These are phyloP conservation scores for Caenorhabditis wallacei DNA, from an alignment of 2,888 invertebrate genomes.

Conservation along the genomic window DNA sequence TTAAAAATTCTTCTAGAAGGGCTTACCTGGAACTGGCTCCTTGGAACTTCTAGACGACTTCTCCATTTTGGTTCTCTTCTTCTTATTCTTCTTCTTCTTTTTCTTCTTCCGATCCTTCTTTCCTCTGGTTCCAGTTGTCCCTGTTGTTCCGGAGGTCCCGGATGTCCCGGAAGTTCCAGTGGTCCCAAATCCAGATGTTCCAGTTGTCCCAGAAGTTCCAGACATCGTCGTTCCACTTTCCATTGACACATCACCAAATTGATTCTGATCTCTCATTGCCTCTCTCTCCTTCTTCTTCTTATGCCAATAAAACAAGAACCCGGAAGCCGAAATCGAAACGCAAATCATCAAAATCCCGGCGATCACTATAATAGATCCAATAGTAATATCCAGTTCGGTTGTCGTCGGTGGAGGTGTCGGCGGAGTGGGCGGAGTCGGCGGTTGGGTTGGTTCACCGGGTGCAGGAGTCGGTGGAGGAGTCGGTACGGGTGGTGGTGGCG, in stretches of 20 bases:
- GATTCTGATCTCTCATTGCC: not conserved
- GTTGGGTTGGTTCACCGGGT: not conserved
- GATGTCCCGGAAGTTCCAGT: constrained; percentile 1
- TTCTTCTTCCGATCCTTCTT: constrained; percentile 22
- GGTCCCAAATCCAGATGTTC: constrained; percentile 8
- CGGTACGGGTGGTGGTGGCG: not conserved
- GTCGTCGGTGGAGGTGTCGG: constrained; percentile 7
- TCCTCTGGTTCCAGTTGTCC: constrained; percentile 7
- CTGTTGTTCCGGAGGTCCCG: not conserved
- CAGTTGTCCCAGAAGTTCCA: constrained; percentile 12
- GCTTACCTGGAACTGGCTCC: not conserved
- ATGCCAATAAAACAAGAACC: not conserved
- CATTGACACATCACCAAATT: not conserved
- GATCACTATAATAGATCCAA: not conserved
- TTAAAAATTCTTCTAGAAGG: too few species aligned
- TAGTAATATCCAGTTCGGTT: not conserved
- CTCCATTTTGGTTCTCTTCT: not conserved
- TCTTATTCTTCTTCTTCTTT: constrained; percentile 7
- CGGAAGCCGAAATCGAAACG: constrained; percentile 2
- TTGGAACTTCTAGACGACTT: not conserved
- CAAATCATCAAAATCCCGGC: constrained; percentile 3
- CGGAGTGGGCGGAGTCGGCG: constrained; percentile 5
- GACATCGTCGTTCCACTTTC: not conserved
- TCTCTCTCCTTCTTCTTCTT: constrained; percentile 3
- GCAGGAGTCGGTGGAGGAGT: not conserved